Conservation (phyloP, 2,113 vertebrate genomes). For the Danio rerio region DNA sequence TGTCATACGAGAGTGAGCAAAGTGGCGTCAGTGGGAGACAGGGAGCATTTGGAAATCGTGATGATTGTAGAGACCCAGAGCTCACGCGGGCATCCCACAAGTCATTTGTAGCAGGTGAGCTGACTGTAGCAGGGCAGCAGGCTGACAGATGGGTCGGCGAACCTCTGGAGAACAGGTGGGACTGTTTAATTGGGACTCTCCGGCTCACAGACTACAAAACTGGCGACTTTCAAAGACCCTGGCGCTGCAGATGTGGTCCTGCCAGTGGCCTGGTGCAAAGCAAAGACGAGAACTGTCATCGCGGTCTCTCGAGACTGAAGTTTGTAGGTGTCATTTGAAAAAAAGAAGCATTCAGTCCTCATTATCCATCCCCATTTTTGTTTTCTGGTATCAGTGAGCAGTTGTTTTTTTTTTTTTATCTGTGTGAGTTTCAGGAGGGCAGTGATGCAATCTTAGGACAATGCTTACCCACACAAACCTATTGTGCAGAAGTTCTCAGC, state of each 20-base stretch:
- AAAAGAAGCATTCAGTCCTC: slow-evolving; percentile 30
- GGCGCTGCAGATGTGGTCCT: slow-evolving; percentile 48
- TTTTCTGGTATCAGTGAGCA: slow-evolving; percentile 6
- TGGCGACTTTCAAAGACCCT: slow-evolving; percentile 56
- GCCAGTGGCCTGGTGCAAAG: slow-evolving; percentile 21
- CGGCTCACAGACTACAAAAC: slow-evolving; percentile 38
- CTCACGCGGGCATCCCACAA: slow-evolving; percentile 54
- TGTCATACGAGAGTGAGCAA: slow-evolving; percentile 38
- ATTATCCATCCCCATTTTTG: slow-evolving; percentile 39
- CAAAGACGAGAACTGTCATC: slow-evolving; percentile 13
- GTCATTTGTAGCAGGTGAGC: slow-evolving; percentile 57
- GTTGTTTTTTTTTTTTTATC: neutral
- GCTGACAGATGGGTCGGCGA: slow-evolving; percentile 64
- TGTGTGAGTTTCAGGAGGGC: neutral
- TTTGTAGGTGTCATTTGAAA: neutral
- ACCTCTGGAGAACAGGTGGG: slow-evolving; percentile 65
- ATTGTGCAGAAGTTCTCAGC: neutral
- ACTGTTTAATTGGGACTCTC: slow-evolving; percentile 70
- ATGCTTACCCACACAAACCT: slow-evolving; percentile 16
- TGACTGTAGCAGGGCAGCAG: slow-evolving; percentile 48
- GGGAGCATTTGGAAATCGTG: slow-evolving; percentile 47
- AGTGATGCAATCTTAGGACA: slow-evolving; percentile 25
- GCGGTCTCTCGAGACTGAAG: slow-evolving; percentile 29
- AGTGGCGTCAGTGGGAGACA: slow-evolving; percentile 51
- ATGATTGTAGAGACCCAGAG: slow-evolving; percentile 58